These are phyloP conservation scores for Halisarca cf. caerulea DNA, from an alignment of 37 sponge, comb jelly and placozoan genomes.

Conservation along the genomic window DNA sequence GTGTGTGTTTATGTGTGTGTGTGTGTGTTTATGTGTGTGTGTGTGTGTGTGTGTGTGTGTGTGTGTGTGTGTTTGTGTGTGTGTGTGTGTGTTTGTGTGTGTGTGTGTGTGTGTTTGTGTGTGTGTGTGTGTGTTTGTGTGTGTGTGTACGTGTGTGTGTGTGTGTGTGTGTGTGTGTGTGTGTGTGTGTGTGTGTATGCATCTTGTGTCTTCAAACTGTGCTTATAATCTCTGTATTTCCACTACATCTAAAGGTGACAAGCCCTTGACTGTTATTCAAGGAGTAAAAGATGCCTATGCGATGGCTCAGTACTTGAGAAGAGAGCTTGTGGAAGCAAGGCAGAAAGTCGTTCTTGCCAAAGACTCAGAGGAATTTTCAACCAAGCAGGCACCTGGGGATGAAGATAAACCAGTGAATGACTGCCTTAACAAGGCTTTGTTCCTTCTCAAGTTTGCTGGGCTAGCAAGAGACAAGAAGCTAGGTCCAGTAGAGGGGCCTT, in stretches of 20 bases:
- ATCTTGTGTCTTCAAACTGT: neutral
- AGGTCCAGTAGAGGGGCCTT: neutral
- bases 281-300: conserved; percentile 53
- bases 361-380: conserved; percentile 42
- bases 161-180: neutral
- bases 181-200: neutral
- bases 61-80: neutral
- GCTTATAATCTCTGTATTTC: neutral
- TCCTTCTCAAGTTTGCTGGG: conserved; percentile 87
- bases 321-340: conserved; percentile 84
- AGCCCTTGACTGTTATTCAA: conserved; percentile 29
- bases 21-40: neutral
- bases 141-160: neutral
- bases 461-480: conserved; percentile 37
- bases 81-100: neutral
- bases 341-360: conserved; percentile 59
- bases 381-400: neutral
- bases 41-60: neutral
- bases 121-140: neutral
- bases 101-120: neutral
- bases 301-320: conserved; percentile 64
- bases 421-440: conserved; percentile 80
- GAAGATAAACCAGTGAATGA: conserved; percentile 43
- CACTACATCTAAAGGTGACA: neutral
- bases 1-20: no score